Evolutionary conservation across 2,888 invertebrate genomes (phyloP), one percentile per base, ranked within the genome.

Genomic region (Argyra leucocephala): DNA sequence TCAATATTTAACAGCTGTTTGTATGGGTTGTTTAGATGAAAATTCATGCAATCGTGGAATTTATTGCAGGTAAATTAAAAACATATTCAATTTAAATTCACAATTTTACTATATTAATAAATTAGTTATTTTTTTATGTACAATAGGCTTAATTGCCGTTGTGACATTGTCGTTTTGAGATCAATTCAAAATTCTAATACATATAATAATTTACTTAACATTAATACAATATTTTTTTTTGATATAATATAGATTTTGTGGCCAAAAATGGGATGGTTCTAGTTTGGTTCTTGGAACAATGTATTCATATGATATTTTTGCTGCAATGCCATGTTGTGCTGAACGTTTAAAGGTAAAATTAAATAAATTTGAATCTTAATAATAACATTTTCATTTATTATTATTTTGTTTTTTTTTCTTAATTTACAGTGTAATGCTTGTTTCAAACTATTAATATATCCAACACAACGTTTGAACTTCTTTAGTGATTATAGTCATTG

Each of bases 281-380:
- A 91, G 93, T 64, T 85, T 97, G 69, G 92, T 97, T 66, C 85
- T 97, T 66, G 97, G 97, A 70, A 96, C 96, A 70, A 96, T 97
- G 93, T 98, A 98, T 82, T 92, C 95, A 67, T 98, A 96, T 77
- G 97, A 98, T 81, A 93, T 98, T 73, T 96, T 98, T 80, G 97
- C 97, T 77, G 95, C 96, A 68, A 92, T 91, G 82, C 95, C 96
- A 22, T 98, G 97, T 81, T 97, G 97, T 82, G 86, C 89, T 76
- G 93, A 94, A 76, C 86, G 96, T 73, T 85, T 96, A 73, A 92
- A 91, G 88, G 93, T 94, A 76, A 78, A 81, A 77, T 57, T 65
- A 24, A 59, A 10, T 31, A 31, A 31, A 7, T 26, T 26, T 26
- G 4, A 26, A 26, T 26, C 9, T 6, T 37, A 37, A 37, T 37